Evolutionary conservation across 1,140 invertebrate genomes (phyloP).

Genomic region (Heliconius nattereri): DNA sequence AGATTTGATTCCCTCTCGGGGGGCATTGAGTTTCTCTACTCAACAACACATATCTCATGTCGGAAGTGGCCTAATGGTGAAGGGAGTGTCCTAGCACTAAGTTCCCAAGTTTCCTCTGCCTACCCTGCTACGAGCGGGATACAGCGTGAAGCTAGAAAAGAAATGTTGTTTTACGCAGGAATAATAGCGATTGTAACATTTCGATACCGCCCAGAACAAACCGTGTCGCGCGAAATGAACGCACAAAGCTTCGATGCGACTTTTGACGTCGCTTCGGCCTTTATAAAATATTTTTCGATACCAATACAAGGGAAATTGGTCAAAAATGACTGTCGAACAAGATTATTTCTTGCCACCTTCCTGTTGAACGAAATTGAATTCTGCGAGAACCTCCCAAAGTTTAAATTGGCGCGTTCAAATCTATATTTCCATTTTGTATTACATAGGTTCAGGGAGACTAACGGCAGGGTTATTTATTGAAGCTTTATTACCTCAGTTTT

Average conservation of each 20-base stretch:
- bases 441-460: slow-evolving; percentile 24
- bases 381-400: slow-evolving; percentile 34
- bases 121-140: no score
- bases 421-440: slow-evolving; percentile 41
- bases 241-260: slow-evolving; percentile 18
- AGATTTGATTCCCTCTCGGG: no score
- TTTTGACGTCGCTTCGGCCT: slow-evolving; percentile 18
- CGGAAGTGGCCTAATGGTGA: no score
- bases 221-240: background rate
- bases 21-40: no score
- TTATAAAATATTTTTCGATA: slow-evolving; percentile 39
- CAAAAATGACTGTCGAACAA: slow-evolving; percentile 70
- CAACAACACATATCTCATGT: no score
- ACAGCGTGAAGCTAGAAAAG: no score
- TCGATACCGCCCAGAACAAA: background rate
- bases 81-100: no score
- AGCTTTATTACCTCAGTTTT: slow-evolving; percentile 48
- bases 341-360: slow-evolving; percentile 54
- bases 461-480: slow-evolving; percentile 48
- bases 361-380: slow-evolving; percentile 32
- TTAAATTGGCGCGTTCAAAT: slow-evolving; percentile 34
- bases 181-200: slow-evolving; percentile 31
- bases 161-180: slow-evolving; percentile 35
- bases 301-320: slow-evolving; percentile 60
- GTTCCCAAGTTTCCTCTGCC: no score